A percentile compares a stretch with the other conserved stretches of the same genome.
Conservation (phyloP, 2,113 vertebrate species). For the Geococcyx californianus region DNA sequence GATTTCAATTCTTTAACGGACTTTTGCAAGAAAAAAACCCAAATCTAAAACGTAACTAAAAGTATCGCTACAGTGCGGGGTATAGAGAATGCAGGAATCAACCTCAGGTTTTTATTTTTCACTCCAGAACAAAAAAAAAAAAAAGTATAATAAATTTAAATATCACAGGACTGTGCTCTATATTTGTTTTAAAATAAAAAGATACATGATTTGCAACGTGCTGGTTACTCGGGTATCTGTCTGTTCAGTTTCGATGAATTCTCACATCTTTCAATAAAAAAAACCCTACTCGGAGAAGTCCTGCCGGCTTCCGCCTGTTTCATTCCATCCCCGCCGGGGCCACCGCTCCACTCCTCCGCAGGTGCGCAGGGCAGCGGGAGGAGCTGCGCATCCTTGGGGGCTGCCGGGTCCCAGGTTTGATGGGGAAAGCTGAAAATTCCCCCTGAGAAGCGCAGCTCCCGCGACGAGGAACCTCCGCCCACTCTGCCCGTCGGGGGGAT, state of each 20-base stretch:
- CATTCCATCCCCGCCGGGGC: background rate
- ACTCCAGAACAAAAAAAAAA: slow-evolving; percentile 81
- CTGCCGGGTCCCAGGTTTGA: background rate
- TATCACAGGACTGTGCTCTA: slow-evolving; percentile 71
- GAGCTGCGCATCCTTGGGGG: background rate
- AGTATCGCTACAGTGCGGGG: slow-evolving; percentile 64
- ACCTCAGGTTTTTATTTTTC: slow-evolving; percentile 94
- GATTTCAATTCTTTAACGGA: background rate
- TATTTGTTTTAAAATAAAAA: slow-evolving; percentile 76
- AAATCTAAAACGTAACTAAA: background rate
- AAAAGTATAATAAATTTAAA: slow-evolving; percentile 65
- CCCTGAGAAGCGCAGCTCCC: background rate
- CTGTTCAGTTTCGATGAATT: slow-evolving; percentile 78
- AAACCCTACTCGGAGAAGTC: slow-evolving; percentile 58
- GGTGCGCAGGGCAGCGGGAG: background rate
- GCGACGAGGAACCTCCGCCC: background rate
- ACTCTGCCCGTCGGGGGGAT: background rate
- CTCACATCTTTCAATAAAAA: slow-evolving; percentile 93
- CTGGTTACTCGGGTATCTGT: slow-evolving; percentile 86
- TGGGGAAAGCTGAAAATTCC: fast-evolving
- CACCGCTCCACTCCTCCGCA: background rate
- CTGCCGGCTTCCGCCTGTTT: background rate
- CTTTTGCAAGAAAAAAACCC: background rate
- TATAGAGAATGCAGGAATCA: slow-evolving; percentile 77
- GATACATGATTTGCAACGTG: slow-evolving; percentile 84